Conservation (phyloP, 2,797 vertebrate genomes). For the Erethizon dorsatum region DNA sequence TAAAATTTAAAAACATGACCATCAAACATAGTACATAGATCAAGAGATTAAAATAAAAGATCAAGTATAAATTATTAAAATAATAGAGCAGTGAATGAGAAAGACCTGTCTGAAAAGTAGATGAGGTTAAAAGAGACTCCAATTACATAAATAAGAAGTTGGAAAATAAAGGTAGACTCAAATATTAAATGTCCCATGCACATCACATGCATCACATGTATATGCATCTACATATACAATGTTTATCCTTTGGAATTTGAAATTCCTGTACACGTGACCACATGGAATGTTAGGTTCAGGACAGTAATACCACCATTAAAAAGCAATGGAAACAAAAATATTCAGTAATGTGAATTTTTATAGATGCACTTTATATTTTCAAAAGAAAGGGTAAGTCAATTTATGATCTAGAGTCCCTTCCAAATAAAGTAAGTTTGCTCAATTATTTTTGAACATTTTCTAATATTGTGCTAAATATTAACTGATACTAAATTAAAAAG, state of each 20-base stretch:
- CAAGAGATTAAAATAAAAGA: constrained; percentile 49
- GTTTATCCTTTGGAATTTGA: background rate
- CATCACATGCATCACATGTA: background rate
- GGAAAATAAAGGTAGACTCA: constrained; percentile 52
- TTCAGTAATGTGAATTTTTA: background rate
- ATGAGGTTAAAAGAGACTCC: background rate
- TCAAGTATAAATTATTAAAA: constrained; percentile 79
- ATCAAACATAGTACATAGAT: constrained; percentile 45
- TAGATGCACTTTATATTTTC: constrained; percentile 26
- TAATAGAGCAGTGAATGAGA: constrained; percentile 70
- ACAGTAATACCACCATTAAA: background rate
- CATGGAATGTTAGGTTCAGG: background rate
- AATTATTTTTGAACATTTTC: constrained; percentile 65
- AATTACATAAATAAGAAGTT: constrained; percentile 53
- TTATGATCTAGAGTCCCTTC: constrained; percentile 15
- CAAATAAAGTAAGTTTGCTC: constrained; percentile 39
- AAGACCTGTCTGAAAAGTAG: background rate
- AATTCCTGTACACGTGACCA: background rate
- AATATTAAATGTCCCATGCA: background rate
- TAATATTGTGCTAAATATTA: constrained; percentile 42
- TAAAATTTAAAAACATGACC: constrained; percentile 62
- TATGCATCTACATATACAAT: background rate
- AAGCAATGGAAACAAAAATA: constrained; percentile 10
- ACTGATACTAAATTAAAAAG: constrained; percentile 6
- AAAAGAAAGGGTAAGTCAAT: background rate